A percentile compares a stretch with the other conserved stretches of the same genome.
phyloP scores from a whole-genome alignment of 2,797 vertebrate species.

The Schizopygopsis malacanthus region DNA sequence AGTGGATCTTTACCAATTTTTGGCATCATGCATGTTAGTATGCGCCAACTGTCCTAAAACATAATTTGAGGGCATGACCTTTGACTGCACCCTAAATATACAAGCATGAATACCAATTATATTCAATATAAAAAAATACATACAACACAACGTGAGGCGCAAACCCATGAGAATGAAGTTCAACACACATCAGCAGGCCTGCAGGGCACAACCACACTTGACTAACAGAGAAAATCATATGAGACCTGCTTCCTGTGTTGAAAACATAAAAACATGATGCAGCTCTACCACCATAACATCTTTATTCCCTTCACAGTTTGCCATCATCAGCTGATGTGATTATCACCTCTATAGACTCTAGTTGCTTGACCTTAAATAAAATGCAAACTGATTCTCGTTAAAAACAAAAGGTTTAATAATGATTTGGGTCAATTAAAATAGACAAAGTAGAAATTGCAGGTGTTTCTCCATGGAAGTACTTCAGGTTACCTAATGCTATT shows the following conservation, averaged over 20 bases:
- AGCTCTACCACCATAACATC: constrained; percentile 23
- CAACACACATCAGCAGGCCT: constrained; percentile 60
- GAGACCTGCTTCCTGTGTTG: constrained; percentile 71
- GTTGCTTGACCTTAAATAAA: constrained; percentile 7
- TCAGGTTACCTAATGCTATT: not conserved
- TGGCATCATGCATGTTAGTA: constrained; percentile 69
- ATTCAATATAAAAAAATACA: constrained; percentile 6
- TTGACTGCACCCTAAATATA: constrained; percentile 53
- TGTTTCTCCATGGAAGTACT: not conserved
- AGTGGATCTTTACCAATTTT: constrained; percentile 37
- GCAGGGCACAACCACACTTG: constrained; percentile 46
- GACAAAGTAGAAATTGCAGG: not conserved
- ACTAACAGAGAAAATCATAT: constrained; percentile 31
- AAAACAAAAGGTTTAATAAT: not conserved
- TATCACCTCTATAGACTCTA: not conserved
- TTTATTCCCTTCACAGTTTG: constrained; percentile 25
- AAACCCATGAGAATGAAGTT: constrained; percentile 60
- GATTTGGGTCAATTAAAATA: not conserved
- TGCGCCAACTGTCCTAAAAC: constrained; percentile 68
- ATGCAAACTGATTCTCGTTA: not conserved
- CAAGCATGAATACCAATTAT: constrained; percentile 21
- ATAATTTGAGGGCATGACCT: constrained; percentile 72
- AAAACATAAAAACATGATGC: constrained; percentile 56
- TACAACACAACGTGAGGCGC: constrained; percentile 26
- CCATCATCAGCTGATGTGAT: not conserved